Base-by-base conservation (phyloP, 1,140 invertebrate genomes). In the Drosophila kanapiae region DNA sequence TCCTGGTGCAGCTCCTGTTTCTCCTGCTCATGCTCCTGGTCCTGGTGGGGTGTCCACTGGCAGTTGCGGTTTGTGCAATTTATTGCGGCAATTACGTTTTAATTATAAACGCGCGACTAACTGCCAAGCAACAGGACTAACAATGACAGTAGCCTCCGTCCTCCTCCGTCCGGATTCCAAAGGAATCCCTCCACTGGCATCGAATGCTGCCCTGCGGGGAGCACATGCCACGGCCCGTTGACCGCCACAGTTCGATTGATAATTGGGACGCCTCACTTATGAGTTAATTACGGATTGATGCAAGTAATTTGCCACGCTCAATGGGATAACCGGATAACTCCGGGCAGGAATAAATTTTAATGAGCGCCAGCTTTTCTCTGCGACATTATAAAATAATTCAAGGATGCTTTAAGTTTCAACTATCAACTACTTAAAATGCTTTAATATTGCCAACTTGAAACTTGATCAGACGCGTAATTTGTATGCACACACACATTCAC, bases 41-140 rank as follows among this genome's bases (percentile, higher is more conserved):
- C 11, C 23, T 60, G 27, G 43, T 31, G 29, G 11, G 35, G 43
- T 57, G 43, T 43, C 78, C 78, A 71, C 58, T 87, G 84, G 69
- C 77, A 68, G 79, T 81, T 88, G 85, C 60, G 85, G 85, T 90
- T 67, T 65, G 57, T 90, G 81, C 85, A 88, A 88, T 88, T 88
- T 88, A 88, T 88, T 90, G 81, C 81, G 60, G 85, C 85, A 90
- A 88, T 88, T 88, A 90, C 74, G 78, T 79, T 88, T 88, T 90
- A 88, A 88, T 88, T 88, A 90, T 88, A 88, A 88, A 76, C 81
- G 84, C 80, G 80, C 80, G 72, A 80, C 77, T 84, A 88, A 79
- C 84, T 80, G 70, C 48, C 61, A 53, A 48, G 57, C 60, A 65
- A 51, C 64, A 23, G 53, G 53, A 78, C 76, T 79, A 69, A 64